These are phyloP conservation scores for Epistrophe eligans DNA, from an alignment of 2,888 invertebrate species.

Conservation along the genomic window DNA sequence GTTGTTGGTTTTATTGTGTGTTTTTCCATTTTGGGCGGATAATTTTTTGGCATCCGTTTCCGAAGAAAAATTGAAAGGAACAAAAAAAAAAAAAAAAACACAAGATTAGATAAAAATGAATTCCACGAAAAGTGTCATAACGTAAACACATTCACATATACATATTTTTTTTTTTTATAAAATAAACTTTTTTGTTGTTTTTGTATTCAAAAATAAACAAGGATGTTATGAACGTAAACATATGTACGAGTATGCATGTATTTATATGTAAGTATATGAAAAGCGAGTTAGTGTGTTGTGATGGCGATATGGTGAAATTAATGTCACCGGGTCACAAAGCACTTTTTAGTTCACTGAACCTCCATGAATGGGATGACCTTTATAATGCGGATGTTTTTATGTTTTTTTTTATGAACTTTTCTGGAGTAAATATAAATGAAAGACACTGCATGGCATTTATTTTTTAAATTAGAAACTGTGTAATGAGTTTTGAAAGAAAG, in stretches of 20 bases:
- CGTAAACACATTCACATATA: constrained; percentile 2
- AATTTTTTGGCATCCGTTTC: constrained; percentile 61
- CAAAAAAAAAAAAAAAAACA: background rate
- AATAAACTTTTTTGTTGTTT: constrained; percentile 16
- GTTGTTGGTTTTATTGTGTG: constrained; percentile 29
- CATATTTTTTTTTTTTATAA: background rate
- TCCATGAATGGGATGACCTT: constrained; percentile 58
- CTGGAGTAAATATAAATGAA: constrained; percentile 20
- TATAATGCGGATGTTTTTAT: constrained; percentile 65
- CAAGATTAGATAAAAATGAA: constrained; percentile 42
- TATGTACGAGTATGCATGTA: too few species aligned
- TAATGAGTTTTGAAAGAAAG: constrained; percentile 38
- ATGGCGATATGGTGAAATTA: constrained; percentile 49
- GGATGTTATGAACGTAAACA: constrained; percentile 6
- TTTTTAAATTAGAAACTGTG: constrained; percentile 45
- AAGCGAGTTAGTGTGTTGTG: constrained; percentile 34
- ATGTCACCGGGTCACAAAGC: constrained; percentile 57
- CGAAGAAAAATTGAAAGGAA: constrained; percentile 9
- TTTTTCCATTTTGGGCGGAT: constrained; percentile 36
- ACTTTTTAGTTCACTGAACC: constrained; percentile 56
- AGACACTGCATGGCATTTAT: constrained; percentile 32
- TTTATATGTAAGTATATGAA: background rate
- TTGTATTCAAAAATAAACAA: constrained; percentile 32
- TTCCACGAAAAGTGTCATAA: constrained; percentile 32
- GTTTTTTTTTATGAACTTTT: constrained; percentile 41